These are phyloP conservation scores for Strigops habroptila DNA, from an alignment of 2,113 vertebrate species.

Conservation along the genomic window DNA sequence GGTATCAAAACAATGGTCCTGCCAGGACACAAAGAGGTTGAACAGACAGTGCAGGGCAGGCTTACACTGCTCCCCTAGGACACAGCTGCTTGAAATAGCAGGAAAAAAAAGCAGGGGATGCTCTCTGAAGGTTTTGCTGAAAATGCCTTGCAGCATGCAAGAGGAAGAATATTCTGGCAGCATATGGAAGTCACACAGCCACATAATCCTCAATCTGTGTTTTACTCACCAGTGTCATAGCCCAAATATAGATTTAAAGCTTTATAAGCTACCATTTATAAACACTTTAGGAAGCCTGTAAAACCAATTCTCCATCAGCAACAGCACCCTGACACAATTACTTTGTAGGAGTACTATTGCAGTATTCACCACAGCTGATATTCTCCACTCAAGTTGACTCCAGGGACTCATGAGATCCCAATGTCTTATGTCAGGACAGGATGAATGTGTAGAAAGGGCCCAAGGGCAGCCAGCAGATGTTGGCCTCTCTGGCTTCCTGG, in stretches of 20 bases:
- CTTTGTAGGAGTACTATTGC: neutral
- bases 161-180: neutral
- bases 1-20: neutral
- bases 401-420: rapidly evolving
- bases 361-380: neutral
- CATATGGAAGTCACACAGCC: neutral
- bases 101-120: neutral
- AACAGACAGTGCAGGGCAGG: neutral
- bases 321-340: neutral
- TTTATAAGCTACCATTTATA: neutral
- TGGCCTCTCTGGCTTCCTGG: neutral
- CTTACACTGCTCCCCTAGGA: neutral
- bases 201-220: neutral
- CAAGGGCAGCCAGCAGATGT: neutral
- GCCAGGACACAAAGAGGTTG: neutral
- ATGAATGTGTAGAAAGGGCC: neutral
- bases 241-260: neutral
- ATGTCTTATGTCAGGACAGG: neutral
- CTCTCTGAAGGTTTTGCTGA: neutral
- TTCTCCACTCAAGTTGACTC: neutral
- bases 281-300: neutral
- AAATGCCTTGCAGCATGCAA: neutral
- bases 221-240: neutral
- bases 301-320: neutral
- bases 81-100: neutral